These are phyloP conservation scores for Falco cherrug DNA, from an alignment of 2,797 vertebrate species.

Conservation along the genomic window DNA sequence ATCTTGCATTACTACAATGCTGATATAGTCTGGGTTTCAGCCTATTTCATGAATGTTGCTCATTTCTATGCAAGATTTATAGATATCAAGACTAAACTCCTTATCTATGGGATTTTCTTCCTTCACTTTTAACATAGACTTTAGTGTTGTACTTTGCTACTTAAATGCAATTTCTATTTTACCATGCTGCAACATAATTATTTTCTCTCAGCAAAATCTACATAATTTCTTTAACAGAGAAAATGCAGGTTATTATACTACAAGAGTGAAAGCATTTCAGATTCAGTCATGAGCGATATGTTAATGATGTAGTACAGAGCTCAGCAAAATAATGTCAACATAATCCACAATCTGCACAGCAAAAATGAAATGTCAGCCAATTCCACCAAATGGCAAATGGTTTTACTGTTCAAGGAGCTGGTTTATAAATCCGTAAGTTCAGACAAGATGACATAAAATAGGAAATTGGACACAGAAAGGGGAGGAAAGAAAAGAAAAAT, in stretches of 20 bases:
- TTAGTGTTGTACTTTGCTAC: conserved; percentile 54
- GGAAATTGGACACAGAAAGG: background rate
- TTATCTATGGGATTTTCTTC: conserved; percentile 17
- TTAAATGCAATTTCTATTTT: conserved; percentile 50
- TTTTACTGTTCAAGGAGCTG: conserved; percentile 71
- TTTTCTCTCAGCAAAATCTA: conserved; percentile 50
- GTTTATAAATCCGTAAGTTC: conserved; percentile 72
- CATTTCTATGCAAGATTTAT: conserved; percentile 61
- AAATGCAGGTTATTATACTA: conserved; percentile 64
- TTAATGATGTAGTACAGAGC: conserved; percentile 73
- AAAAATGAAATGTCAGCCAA: conserved; percentile 84
- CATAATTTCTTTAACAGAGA: conserved; percentile 29
- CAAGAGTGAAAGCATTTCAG: conserved; percentile 68
- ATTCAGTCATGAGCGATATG: conserved; percentile 74
- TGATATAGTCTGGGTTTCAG: conserved; percentile 56
- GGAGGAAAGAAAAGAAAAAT: background rate
- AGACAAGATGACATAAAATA: conserved; percentile 41
- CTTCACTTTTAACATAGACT: conserved; percentile 35
- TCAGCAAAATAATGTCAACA: conserved; percentile 79
- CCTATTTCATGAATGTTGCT: conserved; percentile 47
- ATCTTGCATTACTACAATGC: background rate
- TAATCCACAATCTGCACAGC: conserved; percentile 79
- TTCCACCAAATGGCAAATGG: conserved; percentile 81
- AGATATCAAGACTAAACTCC: conserved; percentile 54
- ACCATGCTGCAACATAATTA: conserved; percentile 9